Evolutionary conservation across 2,113 vertebrate species (phyloP).

Genomic region (Diadophis punctatus): DNA sequence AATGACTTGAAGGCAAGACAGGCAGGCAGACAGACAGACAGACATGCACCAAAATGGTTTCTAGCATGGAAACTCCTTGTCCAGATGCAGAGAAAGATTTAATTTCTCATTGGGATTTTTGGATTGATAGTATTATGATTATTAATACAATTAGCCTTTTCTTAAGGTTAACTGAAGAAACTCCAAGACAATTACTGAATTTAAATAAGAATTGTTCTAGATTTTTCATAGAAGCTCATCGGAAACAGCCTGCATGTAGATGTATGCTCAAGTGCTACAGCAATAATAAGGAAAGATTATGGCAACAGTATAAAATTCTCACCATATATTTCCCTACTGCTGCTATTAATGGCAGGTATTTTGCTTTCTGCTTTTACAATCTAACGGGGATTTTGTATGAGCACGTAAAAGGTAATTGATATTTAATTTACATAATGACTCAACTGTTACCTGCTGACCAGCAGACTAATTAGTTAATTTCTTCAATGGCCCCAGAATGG

Average conservation of each 20-base stretch:
- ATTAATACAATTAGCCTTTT: background rate
- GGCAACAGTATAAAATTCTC: background rate
- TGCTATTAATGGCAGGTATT: background rate
- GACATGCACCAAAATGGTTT: background rate
- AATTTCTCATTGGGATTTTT: background rate
- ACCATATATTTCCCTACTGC: background rate
- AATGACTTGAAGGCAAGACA: background rate
- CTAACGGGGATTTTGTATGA: background rate
- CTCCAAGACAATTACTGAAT: background rate
- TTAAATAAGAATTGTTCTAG: background rate
- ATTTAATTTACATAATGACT: constrained; percentile 5
- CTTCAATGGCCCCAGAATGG: background rate
- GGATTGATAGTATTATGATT: background rate
- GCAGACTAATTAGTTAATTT: constrained; percentile 2
- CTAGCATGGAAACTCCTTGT: background rate
- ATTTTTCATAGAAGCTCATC: background rate
- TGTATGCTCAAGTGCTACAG: background rate
- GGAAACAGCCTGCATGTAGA: background rate
- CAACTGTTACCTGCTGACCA: constrained; percentile 1
- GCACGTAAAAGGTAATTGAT: background rate
- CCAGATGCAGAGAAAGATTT: background rate
- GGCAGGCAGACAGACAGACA: background rate
- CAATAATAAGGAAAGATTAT: background rate
- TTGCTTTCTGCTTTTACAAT: background rate
- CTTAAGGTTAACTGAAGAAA: background rate